Conservation (phyloP, 2,888 invertebrate species). For the Agonopterix alstromeriana region DNA sequence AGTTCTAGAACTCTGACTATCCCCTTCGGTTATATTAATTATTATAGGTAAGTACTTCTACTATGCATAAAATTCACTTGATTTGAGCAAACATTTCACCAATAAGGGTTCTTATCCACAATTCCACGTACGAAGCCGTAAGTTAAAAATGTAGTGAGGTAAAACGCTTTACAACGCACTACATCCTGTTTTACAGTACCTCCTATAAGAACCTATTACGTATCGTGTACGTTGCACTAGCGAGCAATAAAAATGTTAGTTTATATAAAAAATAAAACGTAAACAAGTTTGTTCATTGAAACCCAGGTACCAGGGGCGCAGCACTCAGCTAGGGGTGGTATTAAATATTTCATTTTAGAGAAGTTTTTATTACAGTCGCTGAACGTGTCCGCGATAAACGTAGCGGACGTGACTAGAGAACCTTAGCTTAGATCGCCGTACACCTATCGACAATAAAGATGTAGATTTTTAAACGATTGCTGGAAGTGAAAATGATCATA, state of each 20-base stretch:
- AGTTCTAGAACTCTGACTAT: no score
- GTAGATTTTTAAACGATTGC: neutral
- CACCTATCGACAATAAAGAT: conserved; percentile 22
- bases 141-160: no score
- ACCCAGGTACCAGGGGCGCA: conserved; percentile 31
- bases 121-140: no score
- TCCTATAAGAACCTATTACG: no score
- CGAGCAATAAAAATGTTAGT: conserved; percentile 13
- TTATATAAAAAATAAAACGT: conserved; percentile 40
- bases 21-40: no score
- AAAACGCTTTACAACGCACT: no score
- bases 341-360: conserved; percentile 75
- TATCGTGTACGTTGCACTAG: no score
- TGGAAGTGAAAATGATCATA: conserved; percentile 12
- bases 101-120: no score
- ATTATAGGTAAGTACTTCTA: no score
- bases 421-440: conserved; percentile 46
- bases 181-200: no score
- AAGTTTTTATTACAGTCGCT: conserved; percentile 70
- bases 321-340: conserved; percentile 50
- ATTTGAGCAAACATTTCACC: no score
- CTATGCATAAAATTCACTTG: no score
- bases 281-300: conserved; percentile 47
- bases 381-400: conserved; percentile 72
- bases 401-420: conserved; percentile 65